Evolutionary conservation across 2,888 invertebrate genomes (phyloP), one percentile per base, ranked within the genome.

Genomic region (Catotricha subobsoleta): DNA sequence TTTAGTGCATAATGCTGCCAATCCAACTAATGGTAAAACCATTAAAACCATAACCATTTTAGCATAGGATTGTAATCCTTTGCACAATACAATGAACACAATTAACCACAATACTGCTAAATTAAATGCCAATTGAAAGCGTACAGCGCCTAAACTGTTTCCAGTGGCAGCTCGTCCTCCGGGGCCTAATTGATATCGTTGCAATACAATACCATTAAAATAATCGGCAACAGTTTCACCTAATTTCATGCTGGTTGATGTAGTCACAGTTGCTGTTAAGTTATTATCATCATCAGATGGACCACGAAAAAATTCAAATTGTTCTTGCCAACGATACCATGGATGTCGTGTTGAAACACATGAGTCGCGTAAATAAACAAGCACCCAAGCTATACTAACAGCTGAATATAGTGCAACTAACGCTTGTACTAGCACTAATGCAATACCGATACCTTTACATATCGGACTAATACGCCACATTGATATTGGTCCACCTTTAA

Each of bases 381-480:
- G 77, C 64, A 90, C 73, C 90, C 90, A 91, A 2, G 86, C 82
- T n/a, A 90, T 69, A 3, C 87, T 84, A 25, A 88, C 74, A 42
- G 86, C 79, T 52, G 86, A 86, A 65, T 90, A 90, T 48, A 87
- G 71, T 40, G 88, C 87, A 49, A 86, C 73, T 38, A 84, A 67
- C 5, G 80, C 79, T 58, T 88, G 88, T 6, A 78, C 74, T 43
- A 81, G 60, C 18, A 88, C 68, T 48, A 90, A 61, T 0, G 87
- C 76, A 40, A 88, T 76, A 15, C 90, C 90, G 16, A 90, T 81
- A 3, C 91, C 90, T 66, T 83, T 80, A 58, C 90, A 88, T 50
- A 90, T 74, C 0, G 91, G 91, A 41, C 88, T 88, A 52, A 90
- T 87, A 53, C 74, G 74, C 90, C 90, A 91, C 88, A 90, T 88